Base-by-base conservation (phyloP, 2,113 vertebrate species). In the Suricata suricatta region DNA sequence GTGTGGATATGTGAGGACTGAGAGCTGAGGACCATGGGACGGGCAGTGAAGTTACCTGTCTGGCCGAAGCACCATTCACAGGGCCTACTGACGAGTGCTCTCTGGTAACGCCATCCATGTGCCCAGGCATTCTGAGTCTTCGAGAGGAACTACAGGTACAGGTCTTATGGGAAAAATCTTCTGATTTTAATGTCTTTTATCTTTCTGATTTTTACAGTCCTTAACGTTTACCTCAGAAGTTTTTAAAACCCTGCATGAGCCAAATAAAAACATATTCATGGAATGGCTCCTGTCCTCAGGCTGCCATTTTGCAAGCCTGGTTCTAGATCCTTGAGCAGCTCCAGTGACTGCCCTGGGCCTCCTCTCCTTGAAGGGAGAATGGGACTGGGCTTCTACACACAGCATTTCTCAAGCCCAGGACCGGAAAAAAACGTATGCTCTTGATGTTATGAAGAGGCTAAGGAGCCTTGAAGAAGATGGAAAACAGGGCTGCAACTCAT, bases 151-250 rank as follows among this genome's bases (percentile, higher is more conserved):
- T 41, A 23, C 41, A 76, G 84, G 60, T 52, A 31, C 1, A 3
- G 15, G 64, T 83, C 93, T 96, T 81, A 90, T 15, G n/a, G 41
- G 50, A 64, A 82, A 47, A 54, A 38, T 44, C 27, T 77, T 21
- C 66, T 76, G 81, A 84, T 76, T 79, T 57, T 27, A 44, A 93
- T 41, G 63, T 25, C 60, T 47, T 88, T 64, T 71, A 71, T 79
- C 50, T 52, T 96, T 63, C 63, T 44, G 38, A 79, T 33, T 93
- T 71, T 63, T 85, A 60, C 2, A 4, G 29, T 54, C 88, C 72
- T 87, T 77, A 66, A 82, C 69, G 8, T 3, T 95, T 74, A 88
- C 16, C 79, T 95, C 31, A 60, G 44, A 84, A 25, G 16, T 63
- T 89, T 94, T 76, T 64, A 88, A 90, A 88, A 66, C 5, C 33